Evolutionary conservation across 2,797 vertebrate species (phyloP), one percentile per base, ranked within the genome.

Genomic region (Podarcis siculus): DNA sequence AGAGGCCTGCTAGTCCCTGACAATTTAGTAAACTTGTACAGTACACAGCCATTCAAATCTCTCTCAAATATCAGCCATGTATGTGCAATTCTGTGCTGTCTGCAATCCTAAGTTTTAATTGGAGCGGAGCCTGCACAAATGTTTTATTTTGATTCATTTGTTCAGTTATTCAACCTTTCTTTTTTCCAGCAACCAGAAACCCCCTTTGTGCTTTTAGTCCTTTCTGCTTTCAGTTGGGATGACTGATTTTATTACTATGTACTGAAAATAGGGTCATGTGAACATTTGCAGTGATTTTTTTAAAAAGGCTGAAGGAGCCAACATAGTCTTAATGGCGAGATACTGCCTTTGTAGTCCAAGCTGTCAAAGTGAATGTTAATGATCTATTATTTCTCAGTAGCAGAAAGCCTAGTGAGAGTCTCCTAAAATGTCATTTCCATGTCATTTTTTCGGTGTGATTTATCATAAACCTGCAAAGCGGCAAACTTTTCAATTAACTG

Each of bases 291-390:
- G 69, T 0, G 0, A 17, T 72, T 92, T 92, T 79, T 85, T 91
- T 88, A 27, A 45, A 87, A 86, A 72, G 55, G 45, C 87, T 76
- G 88, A 87, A 94, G 89, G 81, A 89, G n/a, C 30, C 1, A 3
- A 86, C 32, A 12, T 64, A 87, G 32, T 89, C 89, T 77, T 78
- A 90, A 94, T 90, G 19, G 17, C 6, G 37, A 92, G 79, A 69
- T 91, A n/a, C 67, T 91, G 58, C 27, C 49, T n/a, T 82, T 87
- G 79, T 2, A 23, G 30, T 83, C 78, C 77, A 75, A 89, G 17
- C 58, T 19, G 55, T 86, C 85, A 77, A 92, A 91, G 79, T 85
- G 78, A 94, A 92, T 75, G 82, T 69, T 89, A 92, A 90, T 91
- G 90, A 86, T 45, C 81, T 55, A 55, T 19, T 71, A n/a, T 71